Evolutionary conservation across 1,140 invertebrate species (phyloP).

Genomic region (Globodera rostochiensis): DNA sequence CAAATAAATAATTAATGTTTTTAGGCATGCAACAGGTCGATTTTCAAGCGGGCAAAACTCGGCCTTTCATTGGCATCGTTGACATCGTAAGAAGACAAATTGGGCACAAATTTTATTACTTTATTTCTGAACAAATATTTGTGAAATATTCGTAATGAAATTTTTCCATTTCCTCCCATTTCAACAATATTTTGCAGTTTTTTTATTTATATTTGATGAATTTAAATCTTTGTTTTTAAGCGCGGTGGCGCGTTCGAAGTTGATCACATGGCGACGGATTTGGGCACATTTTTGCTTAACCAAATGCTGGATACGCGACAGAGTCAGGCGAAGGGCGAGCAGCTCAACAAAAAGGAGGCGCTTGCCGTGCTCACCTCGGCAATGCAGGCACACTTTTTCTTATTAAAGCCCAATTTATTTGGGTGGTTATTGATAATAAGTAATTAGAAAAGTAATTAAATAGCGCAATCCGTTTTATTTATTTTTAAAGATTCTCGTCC

Average conservation of each 20-base stretch:
- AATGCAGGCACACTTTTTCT: constrained; percentile 4
- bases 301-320: constrained; percentile 37
- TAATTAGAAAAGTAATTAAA: too few species aligned
- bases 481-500: constrained; percentile 40
- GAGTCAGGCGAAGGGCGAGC: background rate
- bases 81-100: constrained; percentile 25
- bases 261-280: constrained; percentile 56
- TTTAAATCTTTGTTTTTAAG: constrained; percentile 4
- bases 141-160: too few species aligned
- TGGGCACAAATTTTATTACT: background rate
- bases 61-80: constrained; percentile 63
- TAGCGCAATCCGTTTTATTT: too few species aligned
- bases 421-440: too few species aligned
- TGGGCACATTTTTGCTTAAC: constrained; percentile 57
- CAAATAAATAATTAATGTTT: background rate
- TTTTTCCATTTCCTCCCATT: too few species aligned
- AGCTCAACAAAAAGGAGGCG: constrained; percentile 48
- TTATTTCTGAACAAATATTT: too few species aligned
- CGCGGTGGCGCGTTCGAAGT: constrained; percentile 57
- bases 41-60: constrained; percentile 46
- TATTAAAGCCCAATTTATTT: too few species aligned
- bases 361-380: background rate
- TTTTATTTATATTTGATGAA: background rate
- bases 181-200: too few species aligned
- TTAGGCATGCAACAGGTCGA: constrained; percentile 57